These are phyloP conservation scores for Chalcosyrphus nemorum DNA, from an alignment of 2,888 invertebrate genomes.

Conservation along the genomic window DNA sequence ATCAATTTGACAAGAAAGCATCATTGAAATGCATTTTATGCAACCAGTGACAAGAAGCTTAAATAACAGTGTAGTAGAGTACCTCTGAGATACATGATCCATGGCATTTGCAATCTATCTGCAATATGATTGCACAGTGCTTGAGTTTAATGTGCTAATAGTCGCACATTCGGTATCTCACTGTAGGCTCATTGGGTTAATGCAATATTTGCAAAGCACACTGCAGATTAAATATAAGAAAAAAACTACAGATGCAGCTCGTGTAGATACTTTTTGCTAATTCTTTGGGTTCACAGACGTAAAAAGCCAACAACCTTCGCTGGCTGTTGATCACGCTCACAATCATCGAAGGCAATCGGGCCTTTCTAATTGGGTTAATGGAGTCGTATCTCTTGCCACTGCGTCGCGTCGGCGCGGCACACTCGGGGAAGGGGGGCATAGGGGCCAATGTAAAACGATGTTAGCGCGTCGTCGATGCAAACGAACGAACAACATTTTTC, in stretches of 20 bases:
- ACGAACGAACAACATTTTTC: conserved; percentile 12
- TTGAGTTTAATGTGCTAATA: conserved; percentile 58
- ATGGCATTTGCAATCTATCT: not conserved
- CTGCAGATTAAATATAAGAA: conserved; percentile 67
- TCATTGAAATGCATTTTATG: conserved; percentile 21
- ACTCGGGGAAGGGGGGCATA: too few species aligned
- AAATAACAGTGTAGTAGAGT: not conserved
- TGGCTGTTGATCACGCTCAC: conserved; percentile 25
- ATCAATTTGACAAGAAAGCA: not conserved
- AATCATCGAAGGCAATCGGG: conserved; percentile 62
- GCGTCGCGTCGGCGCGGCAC: conserved; percentile 16
- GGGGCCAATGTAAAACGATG: conserved; percentile 46
- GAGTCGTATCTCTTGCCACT: conserved; percentile 71
- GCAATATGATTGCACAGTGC: conserved; percentile 10
- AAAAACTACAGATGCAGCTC: conserved; percentile 18
- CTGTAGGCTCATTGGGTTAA: conserved; percentile 3
- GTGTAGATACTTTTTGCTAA: not conserved
- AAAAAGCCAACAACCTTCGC: conserved; percentile 59
- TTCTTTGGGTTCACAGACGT: conserved; percentile 15
- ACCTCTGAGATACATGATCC: not conserved
- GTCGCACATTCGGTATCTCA: not conserved
- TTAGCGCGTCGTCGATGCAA: conserved; percentile 39
- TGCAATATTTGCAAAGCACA: conserved; percentile 30
- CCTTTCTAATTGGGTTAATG: conserved; percentile 68
- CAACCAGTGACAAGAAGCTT: not conserved